These are phyloP conservation scores for Amphiura filiformis DNA, from an alignment of 35 echinoderm and acorn worm species.

Conservation along the genomic window DNA sequence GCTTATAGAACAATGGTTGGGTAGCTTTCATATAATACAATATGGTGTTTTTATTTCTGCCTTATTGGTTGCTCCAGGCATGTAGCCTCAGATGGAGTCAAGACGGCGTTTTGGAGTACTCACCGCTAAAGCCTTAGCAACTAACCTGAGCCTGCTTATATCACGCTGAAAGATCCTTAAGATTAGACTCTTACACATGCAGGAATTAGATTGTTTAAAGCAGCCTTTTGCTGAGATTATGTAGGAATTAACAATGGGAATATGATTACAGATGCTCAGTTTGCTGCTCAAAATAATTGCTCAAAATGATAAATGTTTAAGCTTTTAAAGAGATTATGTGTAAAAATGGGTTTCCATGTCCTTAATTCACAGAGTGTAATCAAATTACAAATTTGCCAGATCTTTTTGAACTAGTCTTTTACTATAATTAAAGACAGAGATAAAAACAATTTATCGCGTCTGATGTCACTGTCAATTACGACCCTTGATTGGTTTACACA, in stretches of 20 bases:
- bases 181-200: background rate
- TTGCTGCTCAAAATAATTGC: too few relatives aligned
- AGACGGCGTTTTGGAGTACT: background rate
- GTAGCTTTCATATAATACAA: background rate
- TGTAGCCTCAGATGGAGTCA: background rate
- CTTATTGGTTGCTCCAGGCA: background rate
- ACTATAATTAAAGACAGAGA: too few relatives aligned
- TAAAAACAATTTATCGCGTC: too few relatives aligned
- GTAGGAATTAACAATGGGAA: background rate
- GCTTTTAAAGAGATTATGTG: too few relatives aligned
- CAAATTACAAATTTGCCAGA: too few relatives aligned
- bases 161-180: background rate
- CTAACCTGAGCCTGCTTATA: background rate
- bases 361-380: too few relatives aligned
- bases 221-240: background rate
- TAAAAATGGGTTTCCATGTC: too few relatives aligned
- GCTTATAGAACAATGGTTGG: background rate
- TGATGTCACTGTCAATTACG: too few relatives aligned
- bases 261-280: background rate
- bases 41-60: constrained; percentile 9
- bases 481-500: too few relatives aligned
- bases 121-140: too few relatives aligned
- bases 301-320: too few relatives aligned
- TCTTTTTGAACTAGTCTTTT: too few relatives aligned
- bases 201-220: background rate